Conservation (phyloP, 2,888 invertebrate species). For the Himalopsyche anomala region DNA sequence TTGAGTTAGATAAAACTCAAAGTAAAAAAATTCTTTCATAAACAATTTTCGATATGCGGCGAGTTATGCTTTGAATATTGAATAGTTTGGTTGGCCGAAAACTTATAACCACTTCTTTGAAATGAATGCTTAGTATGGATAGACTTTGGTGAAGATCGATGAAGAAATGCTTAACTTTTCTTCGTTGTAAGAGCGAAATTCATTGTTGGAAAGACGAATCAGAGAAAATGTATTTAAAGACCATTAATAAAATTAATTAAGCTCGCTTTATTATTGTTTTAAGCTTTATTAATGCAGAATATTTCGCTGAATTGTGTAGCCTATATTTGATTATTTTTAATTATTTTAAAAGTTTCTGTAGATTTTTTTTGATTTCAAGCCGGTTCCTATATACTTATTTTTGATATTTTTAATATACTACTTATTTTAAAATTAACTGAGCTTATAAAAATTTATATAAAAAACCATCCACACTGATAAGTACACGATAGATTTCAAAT, state of each 20-base stretch:
- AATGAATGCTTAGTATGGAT: slow-evolving; percentile 48
- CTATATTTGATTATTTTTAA: no score
- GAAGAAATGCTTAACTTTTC: slow-evolving; percentile 46
- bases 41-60: slow-evolving; percentile 51
- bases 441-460: no score
- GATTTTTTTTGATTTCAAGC: no score
- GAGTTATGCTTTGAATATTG: slow-evolving; percentile 58
- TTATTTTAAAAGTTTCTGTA: no score
- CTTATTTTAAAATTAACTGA: no score
- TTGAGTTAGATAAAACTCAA: neutral
- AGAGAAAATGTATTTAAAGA: neutral
- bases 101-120: slow-evolving; percentile 44
- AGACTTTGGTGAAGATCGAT: slow-evolving; percentile 52
- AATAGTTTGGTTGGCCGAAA: slow-evolving; percentile 49
- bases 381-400: no score
- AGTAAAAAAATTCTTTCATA: neutral
- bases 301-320: neutral
- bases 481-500: no score
- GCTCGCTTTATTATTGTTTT: neutral
- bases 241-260: neutral
- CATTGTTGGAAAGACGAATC: neutral
- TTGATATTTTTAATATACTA: no score
- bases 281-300: neutral
- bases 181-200: neutral
- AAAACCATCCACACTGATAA: no score